Conservation (phyloP, 2,797 vertebrate genomes). For the Micropoecilia bifurca region DNA sequence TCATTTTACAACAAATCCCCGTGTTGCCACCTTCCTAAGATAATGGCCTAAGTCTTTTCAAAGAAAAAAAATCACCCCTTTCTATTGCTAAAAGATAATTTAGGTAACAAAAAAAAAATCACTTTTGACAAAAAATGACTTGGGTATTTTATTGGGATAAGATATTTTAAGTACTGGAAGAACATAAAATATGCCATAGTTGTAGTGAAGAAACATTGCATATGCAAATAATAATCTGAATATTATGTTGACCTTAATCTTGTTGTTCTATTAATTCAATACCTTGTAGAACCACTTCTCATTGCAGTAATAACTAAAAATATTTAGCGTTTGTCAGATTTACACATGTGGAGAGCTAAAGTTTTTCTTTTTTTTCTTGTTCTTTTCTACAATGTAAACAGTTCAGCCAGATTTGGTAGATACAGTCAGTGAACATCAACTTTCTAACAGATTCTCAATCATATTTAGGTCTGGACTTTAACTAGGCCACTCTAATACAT, state of each 20-base stretch:
- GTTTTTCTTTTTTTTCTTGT: not conserved
- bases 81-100: too few relatives aligned
- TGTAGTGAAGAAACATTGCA: too few relatives aligned
- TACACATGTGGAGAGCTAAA: too few relatives aligned
- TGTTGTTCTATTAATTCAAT: not conserved
- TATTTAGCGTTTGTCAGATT: not conserved
- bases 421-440: not conserved
- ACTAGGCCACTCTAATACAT: not conserved
- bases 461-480: not conserved
- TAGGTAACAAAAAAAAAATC: too few relatives aligned
- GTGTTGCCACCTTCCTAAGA: not conserved
- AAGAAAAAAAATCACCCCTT: too few relatives aligned
- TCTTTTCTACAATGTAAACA: not conserved
- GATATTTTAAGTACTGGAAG: not conserved
- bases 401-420: not conserved
- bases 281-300: not conserved
- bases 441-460: not conserved
- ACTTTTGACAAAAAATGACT: too few relatives aligned
- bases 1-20: not conserved
- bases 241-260: too few relatives aligned
- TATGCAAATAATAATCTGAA: not conserved
- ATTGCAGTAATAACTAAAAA: not conserved
- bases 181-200: not conserved
- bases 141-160: not conserved
- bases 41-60: too few relatives aligned